Percentiles rank a stretch among this genome's conserved stretches.
These are phyloP conservation scores for Trichechus manatus DNA, from an alignment of 2,113 vertebrate genomes.

Conservation along the genomic window DNA sequence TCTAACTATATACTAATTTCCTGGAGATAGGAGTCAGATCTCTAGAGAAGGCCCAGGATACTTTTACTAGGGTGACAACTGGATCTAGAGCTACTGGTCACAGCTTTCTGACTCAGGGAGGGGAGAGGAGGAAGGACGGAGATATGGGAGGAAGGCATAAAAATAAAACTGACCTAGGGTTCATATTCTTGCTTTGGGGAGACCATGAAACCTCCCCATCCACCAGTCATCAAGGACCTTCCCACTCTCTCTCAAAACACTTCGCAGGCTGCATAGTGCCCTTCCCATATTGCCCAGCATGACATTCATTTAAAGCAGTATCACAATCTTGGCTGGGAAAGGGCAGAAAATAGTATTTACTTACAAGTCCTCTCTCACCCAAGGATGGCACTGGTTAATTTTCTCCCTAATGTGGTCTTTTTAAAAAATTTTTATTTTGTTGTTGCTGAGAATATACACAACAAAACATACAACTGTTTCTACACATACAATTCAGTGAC, in stretches of 20 bases:
- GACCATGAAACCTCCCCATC: neutral
- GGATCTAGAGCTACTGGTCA: too few species aligned
- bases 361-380: neutral
- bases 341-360: neutral
- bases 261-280: too few species aligned
- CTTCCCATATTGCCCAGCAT: too few species aligned
- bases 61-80: too few species aligned
- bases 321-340: rapidly evolving
- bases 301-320: neutral
- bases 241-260: too few species aligned
- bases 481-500: too few species aligned
- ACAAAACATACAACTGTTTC: too few species aligned
- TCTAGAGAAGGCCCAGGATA: neutral
- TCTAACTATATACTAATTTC: too few species aligned
- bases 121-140: neutral
- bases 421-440: too few species aligned
- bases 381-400: rapidly evolving
- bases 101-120: neutral
- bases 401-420: too few species aligned
- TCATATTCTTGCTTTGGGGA: neutral
- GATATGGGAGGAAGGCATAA: neutral
- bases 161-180: neutral
- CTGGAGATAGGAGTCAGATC: neutral
- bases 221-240: neutral
- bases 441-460: too few species aligned